Percentiles rank a stretch among this genome's conserved stretches.
These are phyloP conservation scores for Leucophenga varia DNA, from an alignment of 1,140 invertebrate species.

Conservation along the genomic window DNA sequence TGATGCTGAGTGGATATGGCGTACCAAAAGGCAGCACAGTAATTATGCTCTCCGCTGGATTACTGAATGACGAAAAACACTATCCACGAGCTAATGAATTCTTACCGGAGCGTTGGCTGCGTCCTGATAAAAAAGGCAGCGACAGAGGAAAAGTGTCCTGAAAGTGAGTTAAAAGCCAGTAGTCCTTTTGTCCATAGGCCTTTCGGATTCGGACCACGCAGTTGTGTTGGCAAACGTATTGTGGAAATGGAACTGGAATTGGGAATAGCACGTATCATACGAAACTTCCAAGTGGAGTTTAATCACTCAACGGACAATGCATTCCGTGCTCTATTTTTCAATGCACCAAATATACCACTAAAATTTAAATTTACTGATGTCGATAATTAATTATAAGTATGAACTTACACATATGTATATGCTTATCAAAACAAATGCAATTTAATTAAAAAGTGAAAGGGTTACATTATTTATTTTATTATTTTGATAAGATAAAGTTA, in stretches of 20 bases:
- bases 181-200: conserved; percentile 61
- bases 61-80: conserved; percentile 53
- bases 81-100: conserved; percentile 59
- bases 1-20: conserved; percentile 61
- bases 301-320: conserved; percentile 37
- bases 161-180: conserved; percentile 38
- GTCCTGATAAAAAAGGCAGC: conserved; percentile 27
- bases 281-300: conserved; percentile 61
- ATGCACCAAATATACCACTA: conserved; percentile 44
- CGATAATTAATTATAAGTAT: conserved; percentile 5
- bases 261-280: conserved; percentile 62
- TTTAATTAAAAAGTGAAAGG: no score
- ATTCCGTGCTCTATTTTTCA: conserved; percentile 28
- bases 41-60: conserved; percentile 52
- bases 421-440: not conserved
- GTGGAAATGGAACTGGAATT: conserved; percentile 72
- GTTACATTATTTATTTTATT: no score
- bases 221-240: conserved; percentile 65
- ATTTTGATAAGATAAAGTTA: no score
- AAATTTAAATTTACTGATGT: conserved; percentile 48
- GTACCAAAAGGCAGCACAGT: conserved; percentile 61
- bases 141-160: conserved; percentile 15
- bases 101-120: conserved; percentile 64
- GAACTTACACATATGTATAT: not conserved
- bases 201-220: conserved; percentile 65